Conservation (phyloP, 2,888 invertebrate genomes). For the Spatulosminthurus flaviceps region DNA sequence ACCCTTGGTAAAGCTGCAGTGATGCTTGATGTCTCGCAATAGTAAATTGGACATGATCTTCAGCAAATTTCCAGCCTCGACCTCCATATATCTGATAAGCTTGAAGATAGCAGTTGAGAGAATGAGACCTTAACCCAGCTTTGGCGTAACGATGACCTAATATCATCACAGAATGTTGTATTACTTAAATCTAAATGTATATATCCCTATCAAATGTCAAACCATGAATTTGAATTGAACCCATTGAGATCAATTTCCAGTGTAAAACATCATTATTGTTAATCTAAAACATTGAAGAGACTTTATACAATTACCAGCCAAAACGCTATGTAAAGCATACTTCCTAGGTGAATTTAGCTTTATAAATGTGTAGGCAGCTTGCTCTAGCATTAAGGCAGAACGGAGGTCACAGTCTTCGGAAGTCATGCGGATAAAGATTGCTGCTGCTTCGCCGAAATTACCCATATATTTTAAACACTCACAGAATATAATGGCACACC, state of each 20-base stretch:
- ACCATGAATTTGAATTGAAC: too few relatives aligned
- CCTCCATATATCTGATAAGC: constrained; percentile 82
- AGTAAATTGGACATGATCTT: constrained; percentile 95
- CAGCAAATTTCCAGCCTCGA: constrained; percentile 89
- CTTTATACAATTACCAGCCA: too few relatives aligned
- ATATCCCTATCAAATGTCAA: too few relatives aligned
- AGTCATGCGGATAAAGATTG: constrained; percentile 92
- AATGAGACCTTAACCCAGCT: constrained; percentile 90
- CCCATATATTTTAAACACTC: constrained; percentile 84
- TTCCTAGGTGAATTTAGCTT: constrained; percentile 77
- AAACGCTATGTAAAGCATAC: constrained; percentile 94
- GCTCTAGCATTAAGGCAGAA: constrained; percentile 92
- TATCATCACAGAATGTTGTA: not conserved
- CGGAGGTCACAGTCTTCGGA: constrained; percentile 97
- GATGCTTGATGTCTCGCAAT: constrained; percentile 89
- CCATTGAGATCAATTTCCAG: too few relatives aligned
- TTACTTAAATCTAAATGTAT: not conserved
- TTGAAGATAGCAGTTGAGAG: constrained; percentile 89
- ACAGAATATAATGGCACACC: constrained; percentile 88
- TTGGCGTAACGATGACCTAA: constrained; percentile 89
- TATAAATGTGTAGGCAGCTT: constrained; percentile 92
- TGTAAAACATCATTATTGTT: too few relatives aligned
- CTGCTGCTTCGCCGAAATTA: constrained; percentile 90
- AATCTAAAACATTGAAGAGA: too few relatives aligned
- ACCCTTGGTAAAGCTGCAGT: constrained; percentile 68